Conservation (phyloP, 2,113 vertebrate species). For the Aspidoscelis tigris region DNA sequence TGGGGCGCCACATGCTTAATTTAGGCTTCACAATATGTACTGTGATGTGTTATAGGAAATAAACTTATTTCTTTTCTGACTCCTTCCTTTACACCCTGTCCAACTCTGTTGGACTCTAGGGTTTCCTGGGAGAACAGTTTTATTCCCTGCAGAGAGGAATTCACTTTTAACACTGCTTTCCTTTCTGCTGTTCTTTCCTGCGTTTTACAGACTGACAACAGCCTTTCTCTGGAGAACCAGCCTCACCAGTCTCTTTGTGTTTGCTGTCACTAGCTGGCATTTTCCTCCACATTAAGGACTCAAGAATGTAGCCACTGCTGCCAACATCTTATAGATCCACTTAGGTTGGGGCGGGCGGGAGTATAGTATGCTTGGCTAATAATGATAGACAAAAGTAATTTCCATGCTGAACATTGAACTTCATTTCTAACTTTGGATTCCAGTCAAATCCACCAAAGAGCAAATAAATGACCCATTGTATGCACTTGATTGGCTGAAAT, state of each 20-base stretch:
- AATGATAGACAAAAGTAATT: constrained; percentile 17
- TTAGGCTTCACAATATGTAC: background rate
- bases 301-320: constrained; percentile 25
- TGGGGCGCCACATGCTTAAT: background rate
- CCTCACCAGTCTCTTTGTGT: constrained; percentile 65
- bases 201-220: constrained; percentile 70
- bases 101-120: constrained; percentile 62
- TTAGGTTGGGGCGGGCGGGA: constrained; percentile 6
- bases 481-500: constrained; percentile 5
- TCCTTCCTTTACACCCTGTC: constrained; percentile 30
- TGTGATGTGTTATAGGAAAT: constrained; percentile 3
- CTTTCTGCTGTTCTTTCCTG: constrained; percentile 64
- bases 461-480: constrained; percentile 8
- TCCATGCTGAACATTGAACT: background rate
- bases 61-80: constrained; percentile 49
- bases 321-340: constrained; percentile 32
- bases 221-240: constrained; percentile 71
- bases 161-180: constrained; percentile 69
- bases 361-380: constrained; percentile 9
- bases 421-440: constrained; percentile 30
- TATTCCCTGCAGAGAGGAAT: constrained; percentile 63
- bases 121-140: constrained; percentile 64
- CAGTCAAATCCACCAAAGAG: constrained; percentile 33
- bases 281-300: constrained; percentile 61
- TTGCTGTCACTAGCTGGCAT: constrained; percentile 70